Evolutionary conservation across 2,113 vertebrate genomes (phyloP).

Genomic region (Mastomys natalensis): DNA sequence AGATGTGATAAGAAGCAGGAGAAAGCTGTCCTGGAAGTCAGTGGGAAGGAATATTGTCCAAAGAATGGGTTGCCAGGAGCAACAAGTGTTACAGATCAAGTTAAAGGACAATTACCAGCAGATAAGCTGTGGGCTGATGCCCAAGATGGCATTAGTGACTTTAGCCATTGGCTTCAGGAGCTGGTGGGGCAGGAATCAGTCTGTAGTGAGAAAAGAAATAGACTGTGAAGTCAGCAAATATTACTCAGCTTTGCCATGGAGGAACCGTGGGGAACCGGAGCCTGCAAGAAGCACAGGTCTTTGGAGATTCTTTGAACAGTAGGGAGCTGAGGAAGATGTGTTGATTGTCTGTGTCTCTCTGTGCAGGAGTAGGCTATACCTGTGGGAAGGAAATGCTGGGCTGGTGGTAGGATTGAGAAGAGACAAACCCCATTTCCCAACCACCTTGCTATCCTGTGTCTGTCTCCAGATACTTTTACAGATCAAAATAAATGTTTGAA

Average conservation of each 20-base stretch:
- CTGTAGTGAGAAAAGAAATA: neutral
- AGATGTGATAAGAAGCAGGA: neutral
- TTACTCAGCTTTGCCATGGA: too few species aligned
- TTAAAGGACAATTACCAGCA: neutral
- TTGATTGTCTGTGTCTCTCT: neutral
- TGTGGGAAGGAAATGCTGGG: too few species aligned
- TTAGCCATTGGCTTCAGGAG: neutral
- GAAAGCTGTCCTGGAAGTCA: neutral
- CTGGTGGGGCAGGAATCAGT: neutral
- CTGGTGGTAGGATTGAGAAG: accelerated
- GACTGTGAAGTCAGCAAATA: neutral
- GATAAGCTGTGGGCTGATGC: neutral
- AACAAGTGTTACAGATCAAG: neutral
- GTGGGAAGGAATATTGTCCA: neutral
- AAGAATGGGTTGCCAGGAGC: neutral
- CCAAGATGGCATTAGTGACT: neutral
- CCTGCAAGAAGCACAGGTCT: too few species aligned
- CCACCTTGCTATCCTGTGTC: neutral
- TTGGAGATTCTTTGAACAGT: too few species aligned
- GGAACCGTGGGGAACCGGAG: accelerated
- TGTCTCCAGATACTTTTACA: neutral
- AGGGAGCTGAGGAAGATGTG: neutral
- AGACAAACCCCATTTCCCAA: neutral
- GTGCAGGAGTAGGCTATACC: neutral
- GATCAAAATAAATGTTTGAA: neutral